Evolutionary conservation across 2,888 invertebrate species (phyloP).

Genomic region (Tillus elongatus): DNA sequence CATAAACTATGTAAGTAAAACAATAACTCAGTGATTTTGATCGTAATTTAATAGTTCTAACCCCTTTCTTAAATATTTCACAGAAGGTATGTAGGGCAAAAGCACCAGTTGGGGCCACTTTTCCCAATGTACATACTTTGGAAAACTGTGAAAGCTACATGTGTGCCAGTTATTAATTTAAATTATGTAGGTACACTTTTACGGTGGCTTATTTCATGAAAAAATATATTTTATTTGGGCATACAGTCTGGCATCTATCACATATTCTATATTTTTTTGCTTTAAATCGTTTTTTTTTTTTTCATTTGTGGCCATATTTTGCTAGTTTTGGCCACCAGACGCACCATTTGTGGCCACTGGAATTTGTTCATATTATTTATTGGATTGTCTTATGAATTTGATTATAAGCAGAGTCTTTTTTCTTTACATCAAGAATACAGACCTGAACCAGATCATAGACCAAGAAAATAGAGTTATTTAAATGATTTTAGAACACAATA

Average conservation of each 20-base stretch:
- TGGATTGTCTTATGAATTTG: too few species aligned
- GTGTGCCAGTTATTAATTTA: slow-evolving; percentile 5
- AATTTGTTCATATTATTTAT: too few species aligned
- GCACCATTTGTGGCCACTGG: slow-evolving; percentile 7
- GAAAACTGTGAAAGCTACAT: slow-evolving; percentile 7
- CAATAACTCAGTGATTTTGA: too few species aligned
- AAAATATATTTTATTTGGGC: background rate
- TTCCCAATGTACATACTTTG: slow-evolving; percentile 4
- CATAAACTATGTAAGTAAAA: too few species aligned
- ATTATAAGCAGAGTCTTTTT: too few species aligned
- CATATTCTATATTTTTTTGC: slow-evolving; percentile 5
- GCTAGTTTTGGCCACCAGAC: slow-evolving; percentile 7
- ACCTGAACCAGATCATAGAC: too few species aligned
- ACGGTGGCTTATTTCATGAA: slow-evolving; percentile 4
- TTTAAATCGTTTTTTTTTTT: slow-evolving; percentile 5
- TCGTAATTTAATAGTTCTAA: too few species aligned
- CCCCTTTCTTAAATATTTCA: too few species aligned
- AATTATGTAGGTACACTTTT: slow-evolving; percentile 6
- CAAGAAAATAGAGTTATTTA: too few species aligned
- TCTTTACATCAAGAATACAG: too few species aligned
- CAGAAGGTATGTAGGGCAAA: too few species aligned
- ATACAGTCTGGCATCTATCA: slow-evolving; percentile 1
- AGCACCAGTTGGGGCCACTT: slow-evolving; percentile 7
- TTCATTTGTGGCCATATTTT: slow-evolving; percentile 6
- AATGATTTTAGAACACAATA: too few species aligned